Conservation (phyloP, 2,113 vertebrate species). For the Madoqua kirkii region DNA sequence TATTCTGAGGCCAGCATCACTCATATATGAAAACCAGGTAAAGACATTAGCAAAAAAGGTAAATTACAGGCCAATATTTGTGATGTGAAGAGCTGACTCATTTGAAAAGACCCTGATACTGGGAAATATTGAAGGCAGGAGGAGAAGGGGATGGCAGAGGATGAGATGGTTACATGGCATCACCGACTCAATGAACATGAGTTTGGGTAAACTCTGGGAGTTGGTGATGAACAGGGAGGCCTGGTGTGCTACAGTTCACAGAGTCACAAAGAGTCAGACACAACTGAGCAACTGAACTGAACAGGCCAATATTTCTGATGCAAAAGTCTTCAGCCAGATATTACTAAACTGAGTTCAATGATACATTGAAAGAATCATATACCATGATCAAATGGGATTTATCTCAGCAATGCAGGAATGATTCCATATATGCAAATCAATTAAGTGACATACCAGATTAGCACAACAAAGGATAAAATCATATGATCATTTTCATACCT, state of each 20-base stretch:
- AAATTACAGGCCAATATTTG: not conserved
- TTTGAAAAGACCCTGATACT: not conserved
- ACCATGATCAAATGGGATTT: not conserved
- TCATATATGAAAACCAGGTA: not conserved
- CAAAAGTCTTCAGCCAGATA: not conserved
- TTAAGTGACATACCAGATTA: not conserved
- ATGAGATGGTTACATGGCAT: not conserved
- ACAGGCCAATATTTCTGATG: not conserved
- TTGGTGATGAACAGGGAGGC: not conserved
- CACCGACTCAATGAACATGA: not conserved
- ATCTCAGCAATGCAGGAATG: not conserved
- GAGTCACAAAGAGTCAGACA: not conserved
- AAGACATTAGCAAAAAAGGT: not conserved
- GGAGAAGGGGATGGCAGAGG: not conserved
- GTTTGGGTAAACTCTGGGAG: not conserved
- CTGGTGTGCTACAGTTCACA: not conserved
- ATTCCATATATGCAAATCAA: not conserved
- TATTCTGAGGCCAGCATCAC: not conserved
- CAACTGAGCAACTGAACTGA: not conserved
- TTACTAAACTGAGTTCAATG: not conserved
- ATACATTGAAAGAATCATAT: not conserved
- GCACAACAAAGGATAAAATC: not conserved
- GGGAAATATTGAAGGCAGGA: not conserved
- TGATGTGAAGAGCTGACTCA: not conserved
- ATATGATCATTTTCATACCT: not conserved